A percentile compares a stretch with the other conserved stretches of the same genome.
These are phyloP conservation scores for Paracentrotus lividus DNA, from an alignment of 53 echinoderm and acorn worm species.

Conservation along the genomic window DNA sequence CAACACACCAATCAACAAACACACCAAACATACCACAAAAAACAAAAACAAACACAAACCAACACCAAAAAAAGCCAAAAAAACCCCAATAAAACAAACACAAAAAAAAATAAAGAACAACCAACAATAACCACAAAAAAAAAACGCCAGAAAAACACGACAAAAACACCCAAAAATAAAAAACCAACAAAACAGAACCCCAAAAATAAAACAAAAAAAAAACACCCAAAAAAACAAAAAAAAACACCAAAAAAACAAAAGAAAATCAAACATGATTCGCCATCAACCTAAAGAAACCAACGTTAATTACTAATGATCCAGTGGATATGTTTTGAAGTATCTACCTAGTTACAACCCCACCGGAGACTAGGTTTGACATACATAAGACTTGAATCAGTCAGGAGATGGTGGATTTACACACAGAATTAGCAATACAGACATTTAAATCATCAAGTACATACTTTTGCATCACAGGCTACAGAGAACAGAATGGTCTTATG, in stretches of 20 bases:
- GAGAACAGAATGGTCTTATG: constrained; percentile 71
- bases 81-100: no score
- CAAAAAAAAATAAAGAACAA: no score
- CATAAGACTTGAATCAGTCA: constrained; percentile 75
- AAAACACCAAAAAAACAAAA: constrained; percentile 90
- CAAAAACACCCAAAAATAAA: constrained; percentile 91
- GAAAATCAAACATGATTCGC: constrained; percentile 76
- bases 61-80: no score
- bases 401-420: constrained; percentile 79
- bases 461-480: constrained; percentile 76
- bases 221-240: no score
- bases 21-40: no score
- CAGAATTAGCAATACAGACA: constrained; percentile 79
- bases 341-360: constrained; percentile 73
- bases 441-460: constrained; percentile 75
- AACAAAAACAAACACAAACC: no score
- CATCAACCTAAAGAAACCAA: constrained; percentile 74
- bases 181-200: constrained; percentile 76
- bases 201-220: no score
- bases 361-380: constrained; percentile 86
- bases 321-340: constrained; percentile 77
- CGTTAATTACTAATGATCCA: constrained; percentile 86
- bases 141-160: no score
- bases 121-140: no score
- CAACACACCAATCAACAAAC: no score